Conservation (phyloP, 2,888 invertebrate genomes). For the Calameuta idolon region DNA sequence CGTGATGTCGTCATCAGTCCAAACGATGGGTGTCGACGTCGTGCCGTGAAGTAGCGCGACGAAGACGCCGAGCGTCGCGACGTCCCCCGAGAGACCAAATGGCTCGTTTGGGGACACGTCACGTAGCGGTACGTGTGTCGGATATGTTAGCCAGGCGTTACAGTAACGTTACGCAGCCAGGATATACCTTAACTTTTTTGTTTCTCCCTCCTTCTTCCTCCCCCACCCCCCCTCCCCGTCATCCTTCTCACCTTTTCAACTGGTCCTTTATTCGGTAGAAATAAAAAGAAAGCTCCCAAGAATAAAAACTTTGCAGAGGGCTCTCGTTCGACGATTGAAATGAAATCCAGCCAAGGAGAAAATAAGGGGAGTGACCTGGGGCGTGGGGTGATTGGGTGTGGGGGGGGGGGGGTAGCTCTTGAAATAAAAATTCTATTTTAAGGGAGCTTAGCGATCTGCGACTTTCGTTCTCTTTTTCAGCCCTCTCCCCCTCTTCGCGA, state of each 20-base stretch:
- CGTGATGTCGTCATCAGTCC: conserved; percentile 37
- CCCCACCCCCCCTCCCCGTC: neutral
- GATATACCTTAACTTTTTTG: neutral
- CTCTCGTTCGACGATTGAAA: neutral
- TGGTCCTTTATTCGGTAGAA: neutral
- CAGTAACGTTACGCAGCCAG: neutral
- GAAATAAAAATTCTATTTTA: neutral
- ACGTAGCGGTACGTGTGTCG: conserved; percentile 50
- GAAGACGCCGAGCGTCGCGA: neutral
- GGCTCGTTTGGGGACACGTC: conserved; percentile 39
- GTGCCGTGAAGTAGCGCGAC: neutral
- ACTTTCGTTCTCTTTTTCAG: neutral
- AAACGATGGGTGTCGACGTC: neutral
- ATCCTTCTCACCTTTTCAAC: neutral
- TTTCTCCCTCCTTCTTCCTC: neutral
- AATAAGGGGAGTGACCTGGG: conserved; percentile 17
- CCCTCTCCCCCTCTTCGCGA: neutral
- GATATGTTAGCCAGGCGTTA: conserved; percentile 38
- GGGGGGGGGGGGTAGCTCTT: conserved; percentile 19
- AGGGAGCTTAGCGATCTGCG: neutral
- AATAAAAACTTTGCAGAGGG: neutral
- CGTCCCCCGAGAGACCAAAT: conserved; percentile 10
- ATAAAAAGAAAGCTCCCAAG: neutral
- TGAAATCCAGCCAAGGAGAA: neutral
- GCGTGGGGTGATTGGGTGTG: conserved; percentile 17